Evolutionary conservation across 53 echinoderm and acorn worm genomes (phyloP), one percentile per base, ranked within the genome.

Genomic region (Stichopus horrens): DNA sequence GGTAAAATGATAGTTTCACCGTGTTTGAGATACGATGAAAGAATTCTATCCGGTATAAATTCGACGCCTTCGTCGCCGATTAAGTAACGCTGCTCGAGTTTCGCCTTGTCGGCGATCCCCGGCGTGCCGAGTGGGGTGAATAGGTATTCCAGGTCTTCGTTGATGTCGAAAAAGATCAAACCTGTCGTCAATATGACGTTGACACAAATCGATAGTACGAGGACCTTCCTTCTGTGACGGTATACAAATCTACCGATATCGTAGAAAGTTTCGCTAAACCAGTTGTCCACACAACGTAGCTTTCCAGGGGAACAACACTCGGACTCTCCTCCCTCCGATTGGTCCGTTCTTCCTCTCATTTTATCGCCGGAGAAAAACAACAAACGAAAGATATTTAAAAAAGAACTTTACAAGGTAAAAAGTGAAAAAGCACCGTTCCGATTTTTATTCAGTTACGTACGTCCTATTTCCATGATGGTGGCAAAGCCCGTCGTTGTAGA

Each of bases 61-160:
- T 99, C 96, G 52, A 66, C 91, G 5, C 93, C 99, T 51, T 99
- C 99, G 7, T 91, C 91, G 5, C 95, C 95, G 14, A 86, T 89
- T 77, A 92, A 58, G 86, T 92, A 99, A 8, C 90, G 84, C 9
- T 88, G 87, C 51, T 86, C 83, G 1, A 90, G 83, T 18, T 55
- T 60, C 7, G 91, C 75, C 1, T 93, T 89, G 77, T 99, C 99
- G 18, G 60, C 63, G 4, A 93, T 91, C 7, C 94, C 93, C 22
- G 89, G 88, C 76, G 93, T 93, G 73, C 93, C 92, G 9, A 91
- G 86, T 0, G 96, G 99, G 4, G 96, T 96, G 76, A 99, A 99
- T 60, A 99, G 88, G 67, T 97, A 94, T 87, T 96, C 99, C 14
- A 99, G 93, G 55, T 99, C 90, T 13, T 88, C 91, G 52, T 99